Base-by-base conservation (phyloP, 2,113 vertebrate genomes). In the Alouatta palliata region DNA sequence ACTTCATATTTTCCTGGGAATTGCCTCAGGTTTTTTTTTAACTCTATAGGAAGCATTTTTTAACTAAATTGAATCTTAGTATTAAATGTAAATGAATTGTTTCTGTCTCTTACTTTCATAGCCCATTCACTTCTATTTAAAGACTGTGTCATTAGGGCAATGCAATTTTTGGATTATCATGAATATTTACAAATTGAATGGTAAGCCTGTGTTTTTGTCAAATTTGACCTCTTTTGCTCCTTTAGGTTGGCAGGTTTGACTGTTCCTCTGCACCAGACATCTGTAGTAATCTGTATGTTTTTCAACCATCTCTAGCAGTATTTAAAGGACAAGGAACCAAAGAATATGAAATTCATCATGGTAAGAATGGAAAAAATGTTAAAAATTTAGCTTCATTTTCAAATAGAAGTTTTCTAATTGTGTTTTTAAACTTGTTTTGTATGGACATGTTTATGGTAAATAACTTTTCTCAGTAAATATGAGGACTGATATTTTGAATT, bases 311-410 rank as follows among this genome's bases (percentile, higher is more conserved):
- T 87, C 98, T 99, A 75, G 99, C 99, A 10, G 99, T 99, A 68
- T 99, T 99, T 98, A 99, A 99, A 99, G 99, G 99, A 95, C 99
- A 99, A 80, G 99, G 99, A 90, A 98, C 99, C 92, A 98, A 99
- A 75, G 99, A 99, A 98, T 99, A 99, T 97, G 99, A 99, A 99
- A 99, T 99, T 96, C 99, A 99, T 98, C 99, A 99, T 37, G 99
- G 99, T 99, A 97, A 98, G 99, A 96, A 75, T n/a, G 16, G 11
- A 2, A 6, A 94, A 95, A 86, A 76, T 87, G 14, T 82, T 47
- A 27, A 79, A 75, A 89, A 32, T 35, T 35, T 47, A 49, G 30
- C 43, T 94, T 84, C 1, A 21, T 68, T 90, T 97, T 91, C 45
- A 92, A 43, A 58, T 77, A 97, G 35, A 92, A 79, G 87, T 91